Percentiles rank a stretch among this genome's conserved stretches.
Conservation (phyloP, 2,888 invertebrate genomes). For the Lacanobia wlatinum region DNA sequence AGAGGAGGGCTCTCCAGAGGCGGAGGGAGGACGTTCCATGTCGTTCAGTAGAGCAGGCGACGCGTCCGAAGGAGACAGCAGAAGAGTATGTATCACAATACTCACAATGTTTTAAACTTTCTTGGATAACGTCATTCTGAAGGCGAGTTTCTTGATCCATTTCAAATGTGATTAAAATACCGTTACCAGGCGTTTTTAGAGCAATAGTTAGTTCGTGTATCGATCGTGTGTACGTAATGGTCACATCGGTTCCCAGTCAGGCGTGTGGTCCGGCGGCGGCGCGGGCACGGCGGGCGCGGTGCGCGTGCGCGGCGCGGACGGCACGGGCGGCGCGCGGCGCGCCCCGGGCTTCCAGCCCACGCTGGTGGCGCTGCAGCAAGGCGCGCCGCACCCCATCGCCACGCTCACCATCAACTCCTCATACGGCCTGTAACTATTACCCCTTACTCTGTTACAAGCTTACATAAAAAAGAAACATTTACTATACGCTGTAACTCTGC, state of each 20-base stretch:
- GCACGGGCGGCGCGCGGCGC: constrained; percentile 92
- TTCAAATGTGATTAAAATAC: no score
- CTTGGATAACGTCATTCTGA: no score
- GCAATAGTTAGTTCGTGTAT: no score
- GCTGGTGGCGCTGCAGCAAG: constrained; percentile 97
- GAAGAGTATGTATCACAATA: constrained; percentile 72
- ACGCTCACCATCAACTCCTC: constrained; percentile 98
- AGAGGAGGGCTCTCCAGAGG: constrained; percentile 95
- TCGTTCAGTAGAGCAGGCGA: constrained; percentile 82
- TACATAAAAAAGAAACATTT: neutral
- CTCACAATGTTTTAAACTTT: no score
- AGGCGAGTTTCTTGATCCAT: no score
- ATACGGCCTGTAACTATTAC: constrained; percentile 97
- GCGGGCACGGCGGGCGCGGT: constrained; percentile 62
- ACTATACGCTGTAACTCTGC: neutral
- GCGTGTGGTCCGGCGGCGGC: constrained; percentile 71
- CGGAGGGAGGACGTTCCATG: constrained; percentile 91
- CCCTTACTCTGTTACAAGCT: no score
- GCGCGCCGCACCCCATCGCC: constrained; percentile 96
- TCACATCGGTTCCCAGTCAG: constrained; percentile 64
- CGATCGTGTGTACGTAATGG: no score
- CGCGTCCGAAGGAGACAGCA: constrained; percentile 73
- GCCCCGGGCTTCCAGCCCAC: constrained; percentile 99
- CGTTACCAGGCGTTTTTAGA: no score
- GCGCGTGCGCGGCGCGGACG: constrained; percentile 84